Percentiles rank a stretch among this genome's conserved stretches.
phyloP scores from a whole-genome alignment of 1,140 invertebrate species.

The Zophobas atratus region DNA sequence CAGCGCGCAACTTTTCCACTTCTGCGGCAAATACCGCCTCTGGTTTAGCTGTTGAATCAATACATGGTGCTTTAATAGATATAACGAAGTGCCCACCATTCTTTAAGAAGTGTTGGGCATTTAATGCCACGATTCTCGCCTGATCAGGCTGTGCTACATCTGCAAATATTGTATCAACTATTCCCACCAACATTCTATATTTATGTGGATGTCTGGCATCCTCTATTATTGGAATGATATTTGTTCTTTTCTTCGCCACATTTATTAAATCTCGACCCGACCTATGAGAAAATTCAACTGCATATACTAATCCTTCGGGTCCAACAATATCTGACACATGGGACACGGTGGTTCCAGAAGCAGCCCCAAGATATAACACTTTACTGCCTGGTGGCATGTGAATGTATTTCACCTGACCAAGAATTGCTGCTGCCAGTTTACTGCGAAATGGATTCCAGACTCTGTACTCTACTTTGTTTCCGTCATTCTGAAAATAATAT shows the following conservation, averaged over 20 bases:
- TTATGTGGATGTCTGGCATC: slow-evolving; percentile 99
- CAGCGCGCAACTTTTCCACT: slow-evolving; percentile 95
- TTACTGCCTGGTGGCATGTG: slow-evolving; percentile 95
- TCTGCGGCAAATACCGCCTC: slow-evolving; percentile 98
- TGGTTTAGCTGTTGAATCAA: slow-evolving; percentile 97
- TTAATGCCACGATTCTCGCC: slow-evolving; percentile 97
- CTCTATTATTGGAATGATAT: slow-evolving; percentile 99
- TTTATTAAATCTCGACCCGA: slow-evolving; percentile 97
- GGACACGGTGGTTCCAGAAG: slow-evolving; percentile 98
- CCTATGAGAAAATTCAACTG: slow-evolving; percentile 98
- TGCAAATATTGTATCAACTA: slow-evolving; percentile 92
- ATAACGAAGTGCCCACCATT: slow-evolving; percentile 99
- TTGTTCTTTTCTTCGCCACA: slow-evolving; percentile 98
- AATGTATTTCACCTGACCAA: slow-evolving; percentile 97
- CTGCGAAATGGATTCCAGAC: slow-evolving; percentile 99
- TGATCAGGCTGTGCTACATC: slow-evolving; percentile 99
- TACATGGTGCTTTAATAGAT: slow-evolving; percentile 99
- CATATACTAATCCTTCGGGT: slow-evolving; percentile 99
- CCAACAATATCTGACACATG: slow-evolving; percentile 99
- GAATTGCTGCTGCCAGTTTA: slow-evolving; percentile 97
- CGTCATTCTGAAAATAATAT: slow-evolving; percentile 75
- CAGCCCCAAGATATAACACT: slow-evolving; percentile 98
- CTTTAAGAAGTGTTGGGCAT: slow-evolving; percentile 97
- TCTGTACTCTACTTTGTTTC: slow-evolving; percentile 96
- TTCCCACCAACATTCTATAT: slow-evolving; percentile 97